phyloP scores from a whole-genome alignment of 2,113 vertebrate genomes.

The Hippocampus comes region DNA sequence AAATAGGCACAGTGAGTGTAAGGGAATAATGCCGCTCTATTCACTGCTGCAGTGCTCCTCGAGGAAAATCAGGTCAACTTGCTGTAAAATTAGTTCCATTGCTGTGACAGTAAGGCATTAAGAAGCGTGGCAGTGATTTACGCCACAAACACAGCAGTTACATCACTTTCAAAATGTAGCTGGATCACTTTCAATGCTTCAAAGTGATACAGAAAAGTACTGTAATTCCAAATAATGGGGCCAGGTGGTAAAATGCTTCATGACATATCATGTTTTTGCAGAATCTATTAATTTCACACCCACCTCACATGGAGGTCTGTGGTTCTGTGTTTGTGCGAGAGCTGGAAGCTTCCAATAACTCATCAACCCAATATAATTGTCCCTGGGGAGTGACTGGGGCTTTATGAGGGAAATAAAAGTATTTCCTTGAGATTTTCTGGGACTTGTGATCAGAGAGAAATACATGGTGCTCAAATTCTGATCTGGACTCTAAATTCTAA shows the following conservation, averaged over 20 bases:
- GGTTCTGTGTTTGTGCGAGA: background rate
- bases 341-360: constrained; percentile 44
- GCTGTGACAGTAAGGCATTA: background rate
- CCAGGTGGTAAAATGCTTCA: constrained; percentile 1
- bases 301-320: background rate
- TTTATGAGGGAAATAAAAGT: constrained; percentile 33
- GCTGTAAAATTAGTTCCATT: constrained; percentile 28
- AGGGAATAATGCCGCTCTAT: background rate
- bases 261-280: constrained; percentile 27
- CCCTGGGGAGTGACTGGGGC: constrained; percentile 24
- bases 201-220: constrained; percentile 11
- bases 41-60: background rate
- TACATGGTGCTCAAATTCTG: constrained; percentile 28
- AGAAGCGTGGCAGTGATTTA: background rate
- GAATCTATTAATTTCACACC: constrained; percentile 23
- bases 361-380: constrained; percentile 34
- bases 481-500: constrained; percentile 41
- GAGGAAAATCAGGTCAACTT: constrained; percentile 22
- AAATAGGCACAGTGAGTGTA: background rate
- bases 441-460: constrained; percentile 37
- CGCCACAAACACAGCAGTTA: background rate
- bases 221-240: constrained; percentile 23
- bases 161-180: background rate
- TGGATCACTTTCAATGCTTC: constrained; percentile 14
- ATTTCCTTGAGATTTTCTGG: constrained; percentile 47